Percentiles rank a stretch among this genome's conserved stretches.
Conservation (phyloP, 2,797 vertebrate species). For the Sternarchorhynchus goeldii region DNA sequence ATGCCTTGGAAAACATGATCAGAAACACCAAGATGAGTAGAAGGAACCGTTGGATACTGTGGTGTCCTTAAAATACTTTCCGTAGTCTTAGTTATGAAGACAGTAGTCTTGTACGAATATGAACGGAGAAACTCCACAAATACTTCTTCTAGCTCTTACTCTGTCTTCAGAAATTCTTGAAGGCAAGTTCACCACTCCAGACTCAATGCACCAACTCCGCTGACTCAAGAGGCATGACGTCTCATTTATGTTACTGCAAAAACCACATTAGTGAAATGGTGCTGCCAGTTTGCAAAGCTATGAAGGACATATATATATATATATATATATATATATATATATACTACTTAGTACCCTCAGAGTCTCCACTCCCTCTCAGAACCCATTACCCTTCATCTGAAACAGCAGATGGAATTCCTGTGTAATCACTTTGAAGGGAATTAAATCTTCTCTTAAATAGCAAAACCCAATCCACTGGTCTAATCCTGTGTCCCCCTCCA, state of each 20-base stretch:
- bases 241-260: background rate
- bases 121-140: background rate
- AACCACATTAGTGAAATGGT: background rate
- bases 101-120: background rate
- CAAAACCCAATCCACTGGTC: conserved; percentile 24
- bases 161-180: background rate
- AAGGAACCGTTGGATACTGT: too few species aligned
- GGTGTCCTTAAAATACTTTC: background rate
- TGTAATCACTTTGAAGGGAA: conserved; percentile 46
- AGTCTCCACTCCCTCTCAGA: background rate
- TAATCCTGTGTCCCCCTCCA: conserved; percentile 32
- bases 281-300: too few species aligned
- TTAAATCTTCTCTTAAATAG: conserved; percentile 41
- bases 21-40: too few species aligned
- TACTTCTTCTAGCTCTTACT: background rate
- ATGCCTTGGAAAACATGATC: background rate
- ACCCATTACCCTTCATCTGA: background rate
- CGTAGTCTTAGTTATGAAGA: background rate
- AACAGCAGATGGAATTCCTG: conserved; percentile 31
- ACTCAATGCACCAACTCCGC: background rate
- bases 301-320: too few species aligned
- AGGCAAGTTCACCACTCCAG: background rate
- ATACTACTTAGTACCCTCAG: background rate
- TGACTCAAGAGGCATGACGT: conserved; percentile 11
- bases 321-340: too few species aligned